A percentile compares a stretch with the other conserved stretches of the same genome.
These are phyloP conservation scores for Tympanuchus pallidicinctus DNA, from an alignment of 2,113 vertebrate species.

Conservation along the genomic window DNA sequence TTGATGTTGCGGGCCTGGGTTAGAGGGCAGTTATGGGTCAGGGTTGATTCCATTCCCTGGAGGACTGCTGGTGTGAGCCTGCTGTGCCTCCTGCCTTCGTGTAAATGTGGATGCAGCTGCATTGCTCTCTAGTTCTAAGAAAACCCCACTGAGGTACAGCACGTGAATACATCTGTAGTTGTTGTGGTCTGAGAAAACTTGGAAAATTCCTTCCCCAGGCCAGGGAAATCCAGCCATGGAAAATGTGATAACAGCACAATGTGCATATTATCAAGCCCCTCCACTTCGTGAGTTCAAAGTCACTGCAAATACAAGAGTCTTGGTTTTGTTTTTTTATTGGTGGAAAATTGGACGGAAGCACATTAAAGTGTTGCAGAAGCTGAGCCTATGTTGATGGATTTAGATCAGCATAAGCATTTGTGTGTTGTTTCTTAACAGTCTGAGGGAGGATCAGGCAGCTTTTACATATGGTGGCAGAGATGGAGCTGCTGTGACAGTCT, in stretches of 20 bases:
- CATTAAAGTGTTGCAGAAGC: neutral
- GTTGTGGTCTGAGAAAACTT: constrained; percentile 20
- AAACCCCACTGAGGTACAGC: constrained; percentile 23
- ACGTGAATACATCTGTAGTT: constrained; percentile 19
- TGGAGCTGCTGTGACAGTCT: neutral
- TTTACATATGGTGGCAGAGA: neutral
- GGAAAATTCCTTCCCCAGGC: constrained; percentile 22
- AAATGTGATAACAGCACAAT: neutral
- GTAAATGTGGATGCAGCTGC: neutral
- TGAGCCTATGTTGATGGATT: neutral
- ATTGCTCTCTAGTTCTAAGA: neutral
- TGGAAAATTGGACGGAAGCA: neutral
- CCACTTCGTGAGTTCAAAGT: neutral
- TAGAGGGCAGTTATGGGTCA: constrained; percentile 1
- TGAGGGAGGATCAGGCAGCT: neutral
- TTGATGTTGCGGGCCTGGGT: constrained; percentile 1
- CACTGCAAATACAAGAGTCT: neutral
- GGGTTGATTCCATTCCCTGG: neutral
- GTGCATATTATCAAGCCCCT: neutral
- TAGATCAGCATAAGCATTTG: neutral
- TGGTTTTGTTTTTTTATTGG: neutral
- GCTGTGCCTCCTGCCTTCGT: neutral
- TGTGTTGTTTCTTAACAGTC: neutral
- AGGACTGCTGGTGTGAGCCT: neutral
- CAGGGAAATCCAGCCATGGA: neutral